Base-by-base conservation (phyloP, 2,113 vertebrate genomes). In the Brevimyrus niger region DNA sequence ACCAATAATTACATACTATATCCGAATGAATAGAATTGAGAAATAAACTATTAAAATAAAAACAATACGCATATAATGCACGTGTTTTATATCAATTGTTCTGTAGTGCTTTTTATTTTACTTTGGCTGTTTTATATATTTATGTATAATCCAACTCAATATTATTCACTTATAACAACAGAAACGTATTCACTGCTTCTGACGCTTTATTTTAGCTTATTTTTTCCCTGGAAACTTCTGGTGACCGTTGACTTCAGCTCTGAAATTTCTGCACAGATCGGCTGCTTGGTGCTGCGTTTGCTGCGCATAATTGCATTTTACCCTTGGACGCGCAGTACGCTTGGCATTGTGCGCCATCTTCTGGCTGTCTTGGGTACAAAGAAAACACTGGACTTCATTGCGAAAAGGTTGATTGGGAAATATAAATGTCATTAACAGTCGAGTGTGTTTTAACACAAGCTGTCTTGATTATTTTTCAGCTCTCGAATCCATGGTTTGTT, bases 281-380 rank as follows among this genome's bases (percentile, higher is more conserved):
- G 44, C 61, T 44, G n/a, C 55, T 73, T 89, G 86, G 9, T 27
- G n/a, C 23, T 65, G 13, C 93, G 94, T 94, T 94, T 93, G 93
- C 94, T 91, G 90, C 86, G 44, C 31, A 5, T 92, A 87, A 35
- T 48, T 85, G 38, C 35, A 31, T 86, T 23, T 48, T 48, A 10
- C 86, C 88, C 90, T 17, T 35, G 10, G 69, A 4, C n/a, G 86
- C 23, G 47, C 47, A 9, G 31, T 94, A 90, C 23, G 91, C 91
- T 92, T 53, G 42, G 92, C 91, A 93, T 93, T 94, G 94, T 94
- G 93, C 93, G 95, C 95, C 95, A 96, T 95, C 95, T 96, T 93
- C 94, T 95, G 95, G 94, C 89, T 11, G 69, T 31, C 0, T 42
- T 21, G 21, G 38, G 87, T 42, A 87, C 35, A 46, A 61, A 3